Percentiles rank a stretch among this genome's conserved stretches.
These are phyloP conservation scores for Pterophyllum scalare DNA, from an alignment of 2,113 vertebrate species.

Conservation along the genomic window DNA sequence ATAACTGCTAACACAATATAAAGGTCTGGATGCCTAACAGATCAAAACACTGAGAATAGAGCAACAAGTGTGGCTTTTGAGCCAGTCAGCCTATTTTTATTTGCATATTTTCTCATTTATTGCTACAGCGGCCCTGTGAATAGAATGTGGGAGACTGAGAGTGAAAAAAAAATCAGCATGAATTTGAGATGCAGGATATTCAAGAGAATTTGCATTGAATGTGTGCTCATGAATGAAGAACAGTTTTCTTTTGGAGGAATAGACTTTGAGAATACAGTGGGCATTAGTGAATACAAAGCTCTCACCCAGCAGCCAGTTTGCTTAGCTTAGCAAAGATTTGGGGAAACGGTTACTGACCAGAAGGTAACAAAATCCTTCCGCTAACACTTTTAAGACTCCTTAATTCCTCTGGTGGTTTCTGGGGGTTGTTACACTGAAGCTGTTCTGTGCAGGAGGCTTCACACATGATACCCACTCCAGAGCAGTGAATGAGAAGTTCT, in stretches of 20 bases:
- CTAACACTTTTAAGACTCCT: background rate
- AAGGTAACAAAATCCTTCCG: background rate
- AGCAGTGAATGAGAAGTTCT: background rate
- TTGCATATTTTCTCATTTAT: background rate
- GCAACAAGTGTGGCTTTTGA: constrained; percentile 39
- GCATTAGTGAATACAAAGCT: background rate
- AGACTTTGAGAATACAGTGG: background rate
- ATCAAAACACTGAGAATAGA: background rate
- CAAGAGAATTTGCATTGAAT: background rate
- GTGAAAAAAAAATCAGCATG: background rate
- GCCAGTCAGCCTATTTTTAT: background rate
- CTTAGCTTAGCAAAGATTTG: background rate
- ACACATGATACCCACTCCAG: background rate
- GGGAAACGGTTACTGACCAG: background rate
- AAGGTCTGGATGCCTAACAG: background rate
- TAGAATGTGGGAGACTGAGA: background rate
- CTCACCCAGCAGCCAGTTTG: background rate
- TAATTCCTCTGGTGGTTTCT: constrained; percentile 3
- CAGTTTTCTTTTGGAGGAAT: background rate
- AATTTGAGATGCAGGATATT: background rate
- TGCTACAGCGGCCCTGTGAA: background rate
- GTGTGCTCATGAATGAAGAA: background rate
- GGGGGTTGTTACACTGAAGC: background rate
- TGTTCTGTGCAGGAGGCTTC: background rate
- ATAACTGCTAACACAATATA: background rate